These are phyloP conservation scores for Geranospiza caerulescens DNA, from an alignment of 2,797 vertebrate genomes.

Conservation along the genomic window DNA sequence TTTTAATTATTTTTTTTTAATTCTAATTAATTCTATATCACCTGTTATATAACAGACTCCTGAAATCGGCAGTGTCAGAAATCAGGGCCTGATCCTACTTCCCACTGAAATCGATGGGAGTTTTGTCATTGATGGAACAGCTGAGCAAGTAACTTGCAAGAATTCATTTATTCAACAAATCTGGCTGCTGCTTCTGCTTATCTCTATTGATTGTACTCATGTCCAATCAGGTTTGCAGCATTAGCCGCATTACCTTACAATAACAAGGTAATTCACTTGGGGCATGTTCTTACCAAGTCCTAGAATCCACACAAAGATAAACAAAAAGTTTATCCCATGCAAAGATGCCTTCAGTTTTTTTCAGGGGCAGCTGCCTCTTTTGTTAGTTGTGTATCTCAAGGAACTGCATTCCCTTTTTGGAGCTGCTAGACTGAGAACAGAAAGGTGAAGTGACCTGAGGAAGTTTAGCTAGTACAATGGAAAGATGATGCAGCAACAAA, in stretches of 20 bases:
- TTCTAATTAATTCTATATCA: neutral
- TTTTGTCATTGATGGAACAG: constrained; percentile 64
- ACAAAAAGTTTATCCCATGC: neutral
- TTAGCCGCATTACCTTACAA: constrained; percentile 31
- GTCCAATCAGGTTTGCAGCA: constrained; percentile 50
- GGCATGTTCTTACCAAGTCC: constrained; percentile 15
- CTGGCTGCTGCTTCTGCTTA: constrained; percentile 59
- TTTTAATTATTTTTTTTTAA: neutral
- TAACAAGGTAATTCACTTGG: constrained; percentile 33
- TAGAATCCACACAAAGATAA: neutral
- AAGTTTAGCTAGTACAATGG: neutral
- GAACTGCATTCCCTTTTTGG: neutral
- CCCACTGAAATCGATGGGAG: constrained; percentile 30
- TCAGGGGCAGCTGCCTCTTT: neutral
- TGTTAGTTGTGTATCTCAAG: neutral
- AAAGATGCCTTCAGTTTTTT: neutral
- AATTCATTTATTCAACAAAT: constrained; percentile 67
- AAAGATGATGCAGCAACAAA: neutral
- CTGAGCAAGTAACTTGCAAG: constrained; percentile 43
- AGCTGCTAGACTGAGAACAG: neutral
- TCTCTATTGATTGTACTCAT: constrained; percentile 48
- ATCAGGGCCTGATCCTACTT: constrained; percentile 36
- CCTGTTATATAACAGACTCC: neutral
- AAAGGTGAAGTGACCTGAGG: neutral
- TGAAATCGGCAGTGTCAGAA: constrained; percentile 36